Base-by-base conservation (phyloP, 2,888 invertebrate species). In the Octonoba sinensis region DNA sequence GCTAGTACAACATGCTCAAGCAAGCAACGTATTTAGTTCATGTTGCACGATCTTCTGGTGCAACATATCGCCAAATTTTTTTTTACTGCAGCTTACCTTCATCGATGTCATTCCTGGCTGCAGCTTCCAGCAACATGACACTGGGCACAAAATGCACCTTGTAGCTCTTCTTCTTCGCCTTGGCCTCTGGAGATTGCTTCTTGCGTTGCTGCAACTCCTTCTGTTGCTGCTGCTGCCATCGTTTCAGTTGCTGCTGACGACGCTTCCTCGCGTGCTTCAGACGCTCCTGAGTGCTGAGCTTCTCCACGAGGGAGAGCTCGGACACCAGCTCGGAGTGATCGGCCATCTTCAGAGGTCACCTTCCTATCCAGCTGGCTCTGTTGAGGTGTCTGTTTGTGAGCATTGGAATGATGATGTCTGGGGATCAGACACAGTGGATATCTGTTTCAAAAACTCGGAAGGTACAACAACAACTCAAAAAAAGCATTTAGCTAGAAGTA, bases 291-390 rank as follows among this genome's bases (percentile, higher is more conserved):
- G 98, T 97, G 83, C 95, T 93, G 91, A 99, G 93, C 88, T 95
- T 94, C 91, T 99, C 99, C 87, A 99, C 94, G 87, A 94, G 93
- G 85, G 95, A 93, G 94, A 99, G 95, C 90, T 99, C 99, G 59
- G 94, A 92, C 86, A 99, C 95, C 87, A 99, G 91, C 88, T 99
- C 98, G 72, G 94, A 91, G 90, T 99, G 98, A 90, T 98, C 98
- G 24, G 87, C 86, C 86, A 87, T 86, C 51, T 22, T 18, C 0
- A 27, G 22, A 11, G 18, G 56, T 36, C 36, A 36, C 4, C 36
- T 36, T 3, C 8, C 8, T 1, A 11, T 36, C 36, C 36, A 11
- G 36, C 3, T 36, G 36, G 36, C 1, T 36, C 1, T 11, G 3
- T 36, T 6, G 36, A 11, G 8, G 36, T 8, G 36, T 36, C 36